phyloP scores from a whole-genome alignment of 2,113 vertebrate genomes.

The Mesoclemmys tuberculata region DNA sequence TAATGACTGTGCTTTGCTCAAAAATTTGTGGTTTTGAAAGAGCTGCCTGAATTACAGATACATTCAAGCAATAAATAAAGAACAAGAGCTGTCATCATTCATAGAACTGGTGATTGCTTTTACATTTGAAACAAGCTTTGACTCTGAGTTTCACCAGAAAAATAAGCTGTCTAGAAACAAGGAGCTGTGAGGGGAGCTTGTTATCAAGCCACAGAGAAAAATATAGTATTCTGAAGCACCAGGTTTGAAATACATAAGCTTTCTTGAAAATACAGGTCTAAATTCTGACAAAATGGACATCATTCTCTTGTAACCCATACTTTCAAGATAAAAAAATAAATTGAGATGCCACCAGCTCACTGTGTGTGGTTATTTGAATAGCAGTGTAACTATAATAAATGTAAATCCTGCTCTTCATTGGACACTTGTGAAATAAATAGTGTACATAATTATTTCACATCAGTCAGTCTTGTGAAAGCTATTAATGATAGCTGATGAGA shows the following conservation, averaged over 20 bases:
- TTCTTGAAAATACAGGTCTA: background rate
- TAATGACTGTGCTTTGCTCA: background rate
- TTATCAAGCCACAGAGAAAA: background rate
- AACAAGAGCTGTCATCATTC: background rate
- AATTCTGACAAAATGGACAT: background rate
- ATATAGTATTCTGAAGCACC: background rate
- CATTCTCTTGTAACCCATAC: background rate
- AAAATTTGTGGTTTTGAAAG: background rate
- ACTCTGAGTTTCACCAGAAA: background rate
- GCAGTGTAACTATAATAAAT: background rate
- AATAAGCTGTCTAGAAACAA: background rate
- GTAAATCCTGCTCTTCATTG: constrained; percentile 18
- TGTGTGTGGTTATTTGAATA: background rate
- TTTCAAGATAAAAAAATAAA: background rate
- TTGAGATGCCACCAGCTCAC: background rate
- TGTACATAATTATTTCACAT: constrained; percentile 4
- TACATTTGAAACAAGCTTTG: background rate
- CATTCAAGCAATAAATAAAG: background rate
- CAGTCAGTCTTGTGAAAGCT: constrained; percentile 17
- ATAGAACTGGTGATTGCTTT: background rate
- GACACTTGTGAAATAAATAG: background rate
- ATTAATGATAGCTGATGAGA: constrained; percentile 29
- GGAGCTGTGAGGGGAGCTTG: background rate
- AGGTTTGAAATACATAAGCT: background rate
- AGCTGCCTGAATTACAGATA: background rate